A percentile compares a stretch with the other conserved stretches of the same genome.
Evolutionary conservation across 2,113 vertebrate genomes (phyloP).

Genomic region (Calidris pygmaea): DNA sequence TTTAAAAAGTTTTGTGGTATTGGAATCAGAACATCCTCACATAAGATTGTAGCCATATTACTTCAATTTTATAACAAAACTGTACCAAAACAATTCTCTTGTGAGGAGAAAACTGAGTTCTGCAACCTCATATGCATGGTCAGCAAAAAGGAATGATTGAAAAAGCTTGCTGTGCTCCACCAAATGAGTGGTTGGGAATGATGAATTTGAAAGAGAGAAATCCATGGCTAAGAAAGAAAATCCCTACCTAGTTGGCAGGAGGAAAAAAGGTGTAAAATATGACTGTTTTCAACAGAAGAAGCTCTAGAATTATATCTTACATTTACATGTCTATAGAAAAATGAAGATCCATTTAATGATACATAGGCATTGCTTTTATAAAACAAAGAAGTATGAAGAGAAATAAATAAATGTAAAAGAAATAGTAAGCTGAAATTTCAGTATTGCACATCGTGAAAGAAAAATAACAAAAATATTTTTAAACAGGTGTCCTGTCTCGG

Average conservation of each 20-base stretch:
- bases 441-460: neutral
- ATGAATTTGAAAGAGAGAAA: slow-evolving; percentile 4
- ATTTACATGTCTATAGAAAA: neutral
- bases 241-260: neutral
- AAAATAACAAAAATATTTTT: neutral
- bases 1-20: slow-evolving; percentile 13
- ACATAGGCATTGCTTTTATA: neutral
- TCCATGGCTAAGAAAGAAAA: slow-evolving; percentile 14
- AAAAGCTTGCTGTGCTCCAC: slow-evolving; percentile 38
- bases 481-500: neutral
- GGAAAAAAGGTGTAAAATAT: slow-evolving; percentile 31
- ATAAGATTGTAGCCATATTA: neutral
- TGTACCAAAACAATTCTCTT: neutral
- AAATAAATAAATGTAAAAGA: neutral
- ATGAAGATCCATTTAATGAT: neutral
- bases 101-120: neutral
- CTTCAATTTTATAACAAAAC: neutral
- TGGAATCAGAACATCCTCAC: neutral
- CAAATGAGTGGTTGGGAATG: slow-evolving; percentile 44
- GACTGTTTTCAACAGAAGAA: neutral
- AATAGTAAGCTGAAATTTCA: neutral
- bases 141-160: neutral
- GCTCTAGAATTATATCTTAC: neutral
- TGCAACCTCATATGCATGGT: neutral
- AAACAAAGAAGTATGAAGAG: neutral